Evolutionary conservation across 2,113 vertebrate genomes (phyloP), one percentile per base, ranked within the genome.

Genomic region (Plestiodon gilberti): DNA sequence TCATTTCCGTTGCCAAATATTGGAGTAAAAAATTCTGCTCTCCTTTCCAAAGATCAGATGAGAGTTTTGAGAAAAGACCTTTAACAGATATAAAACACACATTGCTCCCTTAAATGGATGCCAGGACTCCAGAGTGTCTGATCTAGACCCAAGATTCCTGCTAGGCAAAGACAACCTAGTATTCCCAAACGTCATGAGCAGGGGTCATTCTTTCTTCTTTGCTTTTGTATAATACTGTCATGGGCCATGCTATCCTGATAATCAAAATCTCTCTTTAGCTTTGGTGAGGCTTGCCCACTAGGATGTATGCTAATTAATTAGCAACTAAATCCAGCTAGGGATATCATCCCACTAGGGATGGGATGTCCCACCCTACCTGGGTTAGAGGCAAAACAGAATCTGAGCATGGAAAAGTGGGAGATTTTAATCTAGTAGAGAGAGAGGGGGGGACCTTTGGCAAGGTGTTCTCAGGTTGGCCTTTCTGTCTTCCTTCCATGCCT

Each of bases 1-100:
- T 67, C 38, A 61, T 70, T 80, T 79, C 65, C 38, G 59, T 61
- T 86, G 30, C 52, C 65, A 79, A 86, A 79, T 35, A 78, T 20
- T 57, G 64, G 20, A 38, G 22, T 79, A 35, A 70, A 43, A 84
- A 82, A 88, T 89, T 78, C 22, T 78, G 83, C 84, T 89, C 87
- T 59, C 28, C 83, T 78, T 85, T 78, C 73, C 61, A 70, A 90
- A 92, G 22, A 64, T 71, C 89, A 81, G 83, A 87, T 43, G 80
- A 87, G 57, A 82, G 81, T 81, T 81, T 84, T 87, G 82, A 28
- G 0, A 0, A 87, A 25, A 78, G 48, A 59, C 33, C 33, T 38
- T 57, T 62, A 59, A 10, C 10, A 17, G 6, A 28, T 73, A 52
- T 87, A 70, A 70, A 81, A 25, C 28, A 25, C 22, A 65, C 48